These are phyloP conservation scores for Cheilosia grossa DNA, from an alignment of 2,888 invertebrate genomes.

Conservation along the genomic window DNA sequence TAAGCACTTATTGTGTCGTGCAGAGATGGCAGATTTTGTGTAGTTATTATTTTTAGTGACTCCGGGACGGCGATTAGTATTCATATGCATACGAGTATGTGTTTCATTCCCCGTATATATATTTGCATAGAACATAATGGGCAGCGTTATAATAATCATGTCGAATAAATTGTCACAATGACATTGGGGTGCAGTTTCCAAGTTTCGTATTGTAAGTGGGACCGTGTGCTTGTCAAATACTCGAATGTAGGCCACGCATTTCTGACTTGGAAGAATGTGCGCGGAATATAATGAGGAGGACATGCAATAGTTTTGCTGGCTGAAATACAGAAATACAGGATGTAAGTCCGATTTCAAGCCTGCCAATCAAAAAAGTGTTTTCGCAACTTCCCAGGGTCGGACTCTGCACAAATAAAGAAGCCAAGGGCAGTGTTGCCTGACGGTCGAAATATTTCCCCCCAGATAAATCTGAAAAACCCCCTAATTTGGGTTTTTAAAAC, in stretches of 20 bases:
- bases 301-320: too few species aligned
- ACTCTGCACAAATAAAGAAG: too few species aligned
- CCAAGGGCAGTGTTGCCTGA: too few species aligned
- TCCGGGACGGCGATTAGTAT: constrained; percentile 46
- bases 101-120: neutral
- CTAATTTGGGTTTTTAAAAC: too few species aligned
- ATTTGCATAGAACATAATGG: too few species aligned
- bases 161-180: constrained; percentile 40
- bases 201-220: constrained; percentile 11
- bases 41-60: neutral
- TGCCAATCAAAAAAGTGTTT: too few species aligned
- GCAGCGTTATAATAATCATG: constrained; percentile 12
- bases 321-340: too few species aligned
- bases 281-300: too few species aligned
- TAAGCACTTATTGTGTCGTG: constrained; percentile 67
- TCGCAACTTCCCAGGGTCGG: too few species aligned
- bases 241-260: neutral
- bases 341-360: too few species aligned
- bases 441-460: too few species aligned
- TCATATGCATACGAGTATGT: constrained; percentile 30
- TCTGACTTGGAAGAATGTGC: neutral
- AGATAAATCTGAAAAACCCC: too few species aligned
- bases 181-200: constrained; percentile 30
- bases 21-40: constrained; percentile 33
- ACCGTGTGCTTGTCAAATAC: neutral